Percentiles rank a stretch among this genome's conserved stretches.
These are phyloP conservation scores for Papilio gigon DNA, from an alignment of 2,888 invertebrate genomes.

Conservation along the genomic window DNA sequence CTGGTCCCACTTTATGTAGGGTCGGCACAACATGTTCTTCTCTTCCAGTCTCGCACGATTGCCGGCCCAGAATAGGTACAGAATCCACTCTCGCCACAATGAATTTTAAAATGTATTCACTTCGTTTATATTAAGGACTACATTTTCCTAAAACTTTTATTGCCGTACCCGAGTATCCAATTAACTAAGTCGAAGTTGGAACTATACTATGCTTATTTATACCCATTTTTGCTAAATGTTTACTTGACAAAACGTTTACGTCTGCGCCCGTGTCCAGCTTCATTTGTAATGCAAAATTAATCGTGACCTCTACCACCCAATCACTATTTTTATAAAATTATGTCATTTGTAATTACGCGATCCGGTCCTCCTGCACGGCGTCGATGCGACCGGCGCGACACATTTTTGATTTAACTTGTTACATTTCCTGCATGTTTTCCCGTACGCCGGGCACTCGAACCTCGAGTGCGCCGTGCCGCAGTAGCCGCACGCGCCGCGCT, in stretches of 20 bases:
- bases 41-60: slow-evolving; percentile 5
- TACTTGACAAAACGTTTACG: not conserved
- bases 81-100: not conserved
- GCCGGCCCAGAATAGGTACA: not conserved
- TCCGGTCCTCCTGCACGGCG: not conserved
- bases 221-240: not conserved
- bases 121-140: not conserved
- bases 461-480: slow-evolving; percentile 8
- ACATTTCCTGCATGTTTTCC: slow-evolving; percentile 5
- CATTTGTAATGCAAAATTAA: not conserved
- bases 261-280: slow-evolving; percentile 13
- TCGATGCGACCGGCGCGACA: slow-evolving; percentile 1
- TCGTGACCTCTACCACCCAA: not conserved
- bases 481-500: not conserved
- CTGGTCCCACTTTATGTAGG: too few relatives aligned
- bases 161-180: not conserved
- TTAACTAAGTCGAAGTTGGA: not conserved
- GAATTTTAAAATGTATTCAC: not conserved
- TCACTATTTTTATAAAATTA: slow-evolving; percentile 4
- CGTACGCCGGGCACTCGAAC: slow-evolving; percentile 5
- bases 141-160: not conserved
- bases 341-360: not conserved
- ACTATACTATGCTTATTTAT: not conserved
- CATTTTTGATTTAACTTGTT: slow-evolving; percentile 1
- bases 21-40: too few relatives aligned